Base-by-base conservation (phyloP, 2,888 invertebrate species). In the Lasioglossum leucozonium region DNA sequence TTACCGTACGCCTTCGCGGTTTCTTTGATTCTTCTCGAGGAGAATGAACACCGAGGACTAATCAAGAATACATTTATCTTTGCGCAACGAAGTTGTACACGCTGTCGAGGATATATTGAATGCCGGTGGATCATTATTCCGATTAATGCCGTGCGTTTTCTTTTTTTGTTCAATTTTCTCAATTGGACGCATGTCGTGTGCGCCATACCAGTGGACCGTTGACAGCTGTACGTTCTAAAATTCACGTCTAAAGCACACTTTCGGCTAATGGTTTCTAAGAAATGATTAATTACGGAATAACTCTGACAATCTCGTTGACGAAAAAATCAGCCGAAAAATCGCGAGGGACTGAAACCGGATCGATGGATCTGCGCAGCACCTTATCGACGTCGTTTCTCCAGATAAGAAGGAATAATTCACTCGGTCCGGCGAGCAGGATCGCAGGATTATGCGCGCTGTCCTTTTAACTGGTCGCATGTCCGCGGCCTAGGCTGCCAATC, bases 381-480 rank as follows among this genome's bases (percentile, higher is more conserved):
- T 51, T 79, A 75, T 75, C 51, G 79, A 77, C 83, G 69, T 72
- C 85, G 84, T 85, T 79, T 58, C 77, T 79, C 74, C 80, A 2
- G 80, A 74, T 78, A 81, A 74, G 44, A 47, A 67, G 76, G 77
- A 86, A 89, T 89, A 89, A 90, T 89, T 90, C 88, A 89, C 85
- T 80, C 62, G 26, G 34, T 40, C 10, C 16, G 69, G 22, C 51
- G 55, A 71, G 65, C 84, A 81, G 78, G 82, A 84, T 79, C 77
- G 80, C 30, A 34, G 82, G 69, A 90, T 90, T 86, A 85, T 81
- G 83, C 87, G 55, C 72, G 62, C 47, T 16, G 85, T 85, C 87
- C 81, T 84, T 85, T 84, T 72, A 83, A 73, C 79, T 16, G 58
- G 83, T 72, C 72, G 76, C 47, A 58, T 55, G 62, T 30, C 58